Percentiles rank a stretch among this genome's conserved stretches.
phyloP scores from a whole-genome alignment of 2,888 invertebrate species.

The Cepaea hortensis region DNA sequence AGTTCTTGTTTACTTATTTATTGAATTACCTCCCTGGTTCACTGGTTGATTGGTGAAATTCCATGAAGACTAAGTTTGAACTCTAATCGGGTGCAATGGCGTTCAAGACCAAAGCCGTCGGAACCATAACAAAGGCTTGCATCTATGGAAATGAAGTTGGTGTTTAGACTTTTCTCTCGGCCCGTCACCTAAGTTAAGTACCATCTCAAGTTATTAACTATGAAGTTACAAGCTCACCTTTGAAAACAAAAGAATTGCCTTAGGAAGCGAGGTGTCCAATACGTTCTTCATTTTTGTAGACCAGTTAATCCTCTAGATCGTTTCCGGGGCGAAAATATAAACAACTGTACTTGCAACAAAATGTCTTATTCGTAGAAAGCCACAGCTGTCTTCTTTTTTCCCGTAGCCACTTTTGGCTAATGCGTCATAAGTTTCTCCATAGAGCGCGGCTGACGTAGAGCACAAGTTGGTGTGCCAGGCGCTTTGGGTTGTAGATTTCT shows the following conservation, averaged over 20 bases:
- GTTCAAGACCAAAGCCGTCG: too few relatives aligned
- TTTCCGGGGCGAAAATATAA: not conserved
- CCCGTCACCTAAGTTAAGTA: too few relatives aligned
- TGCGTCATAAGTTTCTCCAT: slow-evolving; percentile 25
- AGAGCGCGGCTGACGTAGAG: not conserved
- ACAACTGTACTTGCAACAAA: not conserved
- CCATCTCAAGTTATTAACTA: too few relatives aligned
- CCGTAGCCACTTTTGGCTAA: slow-evolving; percentile 1
- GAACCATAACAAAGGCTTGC: too few relatives aligned
- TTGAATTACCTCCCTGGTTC: too few relatives aligned
- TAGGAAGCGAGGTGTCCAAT: not conserved
- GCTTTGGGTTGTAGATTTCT: not conserved
- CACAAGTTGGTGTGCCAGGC: not conserved
- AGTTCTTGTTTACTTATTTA: too few relatives aligned
- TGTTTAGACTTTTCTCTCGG: too few relatives aligned
- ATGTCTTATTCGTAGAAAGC: not conserved
- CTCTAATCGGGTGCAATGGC: too few relatives aligned
- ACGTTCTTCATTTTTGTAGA: not conserved
- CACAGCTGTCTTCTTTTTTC: not conserved
- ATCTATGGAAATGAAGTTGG: too few relatives aligned
- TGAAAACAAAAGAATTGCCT: slow-evolving; percentile 33
- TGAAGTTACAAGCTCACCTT: not conserved
- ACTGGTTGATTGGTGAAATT: too few relatives aligned
- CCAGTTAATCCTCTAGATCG: not conserved
- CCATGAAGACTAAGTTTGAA: too few relatives aligned